A percentile compares a stretch with the other conserved stretches of the same genome.
Evolutionary conservation across 2,888 invertebrate species (phyloP).

Genomic region (Synergus laeviventris): DNA sequence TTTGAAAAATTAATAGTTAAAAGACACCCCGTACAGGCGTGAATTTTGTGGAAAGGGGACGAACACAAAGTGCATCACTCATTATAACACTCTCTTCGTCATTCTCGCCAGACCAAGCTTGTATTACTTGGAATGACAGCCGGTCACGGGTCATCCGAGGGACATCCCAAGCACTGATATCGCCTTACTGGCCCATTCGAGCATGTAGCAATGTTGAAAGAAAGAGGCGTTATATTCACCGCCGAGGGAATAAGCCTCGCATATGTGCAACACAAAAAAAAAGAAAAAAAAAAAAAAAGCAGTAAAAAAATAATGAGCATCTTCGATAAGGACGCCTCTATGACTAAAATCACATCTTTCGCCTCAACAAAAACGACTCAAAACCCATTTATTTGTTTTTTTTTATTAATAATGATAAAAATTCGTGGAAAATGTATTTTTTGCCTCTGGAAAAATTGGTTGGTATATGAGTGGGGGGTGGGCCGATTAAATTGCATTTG

Average conservation of each 20-base stretch:
- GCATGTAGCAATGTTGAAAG: conserved; percentile 36
- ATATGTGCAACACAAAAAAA: conserved; percentile 31
- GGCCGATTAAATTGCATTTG: conserved; percentile 58
- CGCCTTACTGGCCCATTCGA: conserved; percentile 44
- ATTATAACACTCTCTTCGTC: conserved; percentile 67
- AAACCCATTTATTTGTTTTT: background rate
- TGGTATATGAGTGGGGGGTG: conserved; percentile 52
- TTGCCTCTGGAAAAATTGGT: background rate
- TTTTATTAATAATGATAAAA: background rate
- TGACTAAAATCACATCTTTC: background rate
- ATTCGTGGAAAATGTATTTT: background rate
- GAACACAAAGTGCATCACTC: conserved; percentile 61
- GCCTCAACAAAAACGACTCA: background rate
- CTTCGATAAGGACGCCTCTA: conserved; percentile 11
- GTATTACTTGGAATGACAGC: conserved; percentile 60
- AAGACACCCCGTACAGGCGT: conserved; percentile 42
- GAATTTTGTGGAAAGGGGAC: conserved; percentile 42
- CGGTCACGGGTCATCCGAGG: conserved; percentile 65
- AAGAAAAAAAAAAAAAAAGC: conserved; percentile 3
- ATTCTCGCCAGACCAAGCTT: conserved; percentile 55
- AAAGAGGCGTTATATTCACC: conserved; percentile 46
- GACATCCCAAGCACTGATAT: conserved; percentile 56
- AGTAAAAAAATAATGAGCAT: conserved; percentile 3
- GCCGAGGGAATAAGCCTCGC: conserved; percentile 16
- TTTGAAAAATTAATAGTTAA: conserved; percentile 16